Conservation (phyloP, 2,113 vertebrate genomes). For the Apteryx mantelli region DNA sequence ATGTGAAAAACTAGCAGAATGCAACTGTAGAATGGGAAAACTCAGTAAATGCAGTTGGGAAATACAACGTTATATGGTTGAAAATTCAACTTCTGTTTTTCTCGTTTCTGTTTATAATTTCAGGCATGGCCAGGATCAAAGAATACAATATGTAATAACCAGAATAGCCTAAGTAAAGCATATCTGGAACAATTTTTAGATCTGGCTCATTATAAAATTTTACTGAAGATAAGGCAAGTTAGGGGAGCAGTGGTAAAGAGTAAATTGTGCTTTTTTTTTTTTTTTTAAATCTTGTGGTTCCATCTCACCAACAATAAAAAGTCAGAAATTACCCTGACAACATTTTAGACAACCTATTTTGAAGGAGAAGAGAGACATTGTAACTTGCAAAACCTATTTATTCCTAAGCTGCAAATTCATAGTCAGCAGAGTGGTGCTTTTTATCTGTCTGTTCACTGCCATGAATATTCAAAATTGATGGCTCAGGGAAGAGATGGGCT, state of each 20-base stretch:
- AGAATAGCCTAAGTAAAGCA: not conserved
- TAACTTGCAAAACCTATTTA: not conserved
- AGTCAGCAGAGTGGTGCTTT: not conserved
- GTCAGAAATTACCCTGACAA: not conserved
- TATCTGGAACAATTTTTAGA: not conserved
- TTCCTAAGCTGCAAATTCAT: not conserved
- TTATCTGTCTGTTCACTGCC: not conserved
- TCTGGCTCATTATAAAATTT: not conserved
- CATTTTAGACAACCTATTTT: not conserved
- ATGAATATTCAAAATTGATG: not conserved
- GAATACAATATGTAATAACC: not conserved
- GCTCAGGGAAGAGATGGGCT: not conserved
- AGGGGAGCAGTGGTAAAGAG: not conserved
- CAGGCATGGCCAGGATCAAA: not conserved
- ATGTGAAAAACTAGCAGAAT: conserved; percentile 52
- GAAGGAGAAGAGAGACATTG: not conserved
- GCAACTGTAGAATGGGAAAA: conserved; percentile 46
- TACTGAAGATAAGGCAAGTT: not conserved
- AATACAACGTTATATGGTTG: not conserved
- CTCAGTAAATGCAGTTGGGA: conserved; percentile 14
- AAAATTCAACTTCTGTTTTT: conserved; percentile 17
- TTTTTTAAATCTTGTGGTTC: not conserved
- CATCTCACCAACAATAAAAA: not conserved
- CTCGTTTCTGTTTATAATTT: not conserved
- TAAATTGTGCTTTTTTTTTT: not conserved